Evolutionary conservation across 2,113 vertebrate genomes (phyloP), one percentile per base, ranked within the genome.

Genomic region (Thryonomys swinderianus): DNA sequence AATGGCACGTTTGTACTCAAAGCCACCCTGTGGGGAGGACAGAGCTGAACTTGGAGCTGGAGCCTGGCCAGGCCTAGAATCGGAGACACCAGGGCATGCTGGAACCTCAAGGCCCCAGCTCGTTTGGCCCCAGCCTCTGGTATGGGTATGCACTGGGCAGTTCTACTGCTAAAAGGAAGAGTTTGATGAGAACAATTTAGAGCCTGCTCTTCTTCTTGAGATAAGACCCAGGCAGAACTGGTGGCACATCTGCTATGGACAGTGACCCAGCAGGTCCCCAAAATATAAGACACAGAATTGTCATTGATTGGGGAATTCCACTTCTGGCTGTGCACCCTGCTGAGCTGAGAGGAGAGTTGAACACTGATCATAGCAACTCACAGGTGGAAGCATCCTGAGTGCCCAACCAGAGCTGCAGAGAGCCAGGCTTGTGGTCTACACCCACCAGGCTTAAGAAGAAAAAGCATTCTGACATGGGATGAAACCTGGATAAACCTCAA

Each of bases 1-100:
- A 0, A 99, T 99, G 92, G 99, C 99, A 5, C 99, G 98, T 90
- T 99, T 99, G 74, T 99, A 99, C 53, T 99, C 99, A 93, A 99
- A 99, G 87, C 99, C 99, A 0, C 99, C 99, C 99, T 99, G 94
- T 45, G 80, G 93, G 25, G 3, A 17, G 42, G 57, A 95, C 4
- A 48, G 32, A 25, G 84, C 93, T 97, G 57, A 88, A 88, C 37
- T 0, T 45, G 71, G 17, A 88, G 21, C 59, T 40, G 6, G 13
- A 93, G 80, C 27, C 9, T 32, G 23, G 62, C 12, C 25, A 83
- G 78, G 57, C 48, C 79, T 13, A 7, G 78, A 34, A 59, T 25
- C 34, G 4, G 17, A 32, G 5, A n/a, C 66, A n/a, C 7, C 40
- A 87, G 37, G 51, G 73, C 45, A 48, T 18, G 9, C 23, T 45